Base-by-base conservation (phyloP, 2,113 vertebrate species). In the Falco punctatus region DNA sequence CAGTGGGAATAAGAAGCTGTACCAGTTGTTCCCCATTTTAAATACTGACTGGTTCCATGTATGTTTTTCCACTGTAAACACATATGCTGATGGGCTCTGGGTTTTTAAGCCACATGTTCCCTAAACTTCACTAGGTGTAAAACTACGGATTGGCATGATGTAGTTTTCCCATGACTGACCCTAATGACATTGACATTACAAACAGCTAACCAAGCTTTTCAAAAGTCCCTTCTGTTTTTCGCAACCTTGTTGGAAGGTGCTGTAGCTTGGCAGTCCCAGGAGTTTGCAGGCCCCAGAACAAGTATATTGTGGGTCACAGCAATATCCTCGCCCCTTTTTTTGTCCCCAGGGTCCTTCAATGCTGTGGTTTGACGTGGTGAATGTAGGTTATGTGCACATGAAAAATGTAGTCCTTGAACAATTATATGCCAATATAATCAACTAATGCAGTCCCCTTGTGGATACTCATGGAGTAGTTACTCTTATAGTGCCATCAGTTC, bases 311-410 rank as follows among this genome's bases (percentile, higher is more conserved):
- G 11, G 40, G 28, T 52, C 0, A 0, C 4, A 55, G 72, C 44
- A 44, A 6, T 64, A 30, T 33, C 52, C 14, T 83, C 20, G 81
- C n/a, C 12, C 13, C 2, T 1, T 70, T 8, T 28, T 57, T 21
- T 58, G 26, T 86, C 33, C 28, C 52, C 48, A 33, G 52, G 24
- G 30, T 79, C 5, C 62, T 55, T 52, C 38, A 52, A 1, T 0
- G 2, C n/a, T 23, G 0, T 3, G 2, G 18, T 85, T 66, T 91
- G 81, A 30, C 0, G 0, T 33, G 49, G 21, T 40, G 42, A 32
- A 23, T 28, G 21, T 16, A 22, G 59, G 24, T 93, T 58, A 30
- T 70, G 30, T 40, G 27, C 57, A 15, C 10, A 0, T 44, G 44
- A 69, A 84, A 66, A 86, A 74, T 18, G 4, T 4, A 61, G 13